These are phyloP conservation scores for Eupeodes corollae DNA, from an alignment of 1,140 invertebrate genomes.

Conservation along the genomic window DNA sequence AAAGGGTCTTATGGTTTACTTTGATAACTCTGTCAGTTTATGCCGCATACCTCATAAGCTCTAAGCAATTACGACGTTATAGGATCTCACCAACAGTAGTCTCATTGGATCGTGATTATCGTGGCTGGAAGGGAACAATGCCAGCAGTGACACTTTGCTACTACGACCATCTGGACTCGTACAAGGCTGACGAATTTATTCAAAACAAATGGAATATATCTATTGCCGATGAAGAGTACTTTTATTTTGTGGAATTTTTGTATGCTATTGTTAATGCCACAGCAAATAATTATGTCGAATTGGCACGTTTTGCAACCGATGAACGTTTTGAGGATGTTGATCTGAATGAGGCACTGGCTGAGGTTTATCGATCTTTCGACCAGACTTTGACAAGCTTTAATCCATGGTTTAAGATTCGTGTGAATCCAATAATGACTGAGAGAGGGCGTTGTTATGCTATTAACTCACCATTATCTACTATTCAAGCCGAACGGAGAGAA, in stretches of 20 bases:
- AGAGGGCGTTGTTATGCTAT: slow-evolving; percentile 52
- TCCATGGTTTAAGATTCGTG: slow-evolving; percentile 29
- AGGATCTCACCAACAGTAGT: slow-evolving; percentile 48
- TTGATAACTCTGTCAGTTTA: slow-evolving; percentile 16
- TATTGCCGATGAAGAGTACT: slow-evolving; percentile 30
- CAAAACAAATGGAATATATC: slow-evolving; percentile 30
- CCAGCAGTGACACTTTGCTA: slow-evolving; percentile 48
- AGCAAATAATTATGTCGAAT: slow-evolving; percentile 23
- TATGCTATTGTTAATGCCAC: slow-evolving; percentile 37
- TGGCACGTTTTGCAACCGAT: slow-evolving; percentile 38
- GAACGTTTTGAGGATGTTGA: slow-evolving; percentile 33
- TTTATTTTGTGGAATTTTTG: slow-evolving; percentile 37
- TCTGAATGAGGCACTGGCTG: slow-evolving; percentile 28
- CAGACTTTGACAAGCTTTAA: slow-evolving; percentile 38
- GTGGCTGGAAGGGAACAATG: slow-evolving; percentile 53
- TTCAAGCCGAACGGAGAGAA: slow-evolving; percentile 22
- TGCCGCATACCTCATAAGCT: slow-evolving; percentile 15
- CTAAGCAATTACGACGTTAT: slow-evolving; percentile 32
- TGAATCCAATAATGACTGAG: slow-evolving; percentile 46
- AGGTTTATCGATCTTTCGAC: slow-evolving; percentile 37
- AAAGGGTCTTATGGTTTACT: slow-evolving; percentile 19
- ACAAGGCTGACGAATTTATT: slow-evolving; percentile 28
- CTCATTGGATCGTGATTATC: slow-evolving; percentile 53
- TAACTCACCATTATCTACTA: slow-evolving; percentile 41
- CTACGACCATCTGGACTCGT: slow-evolving; percentile 37